A percentile compares a stretch with the other conserved stretches of the same genome.
phyloP scores from a whole-genome alignment of 2,113 vertebrate species.

The Tragelaphus imberbis region DNA sequence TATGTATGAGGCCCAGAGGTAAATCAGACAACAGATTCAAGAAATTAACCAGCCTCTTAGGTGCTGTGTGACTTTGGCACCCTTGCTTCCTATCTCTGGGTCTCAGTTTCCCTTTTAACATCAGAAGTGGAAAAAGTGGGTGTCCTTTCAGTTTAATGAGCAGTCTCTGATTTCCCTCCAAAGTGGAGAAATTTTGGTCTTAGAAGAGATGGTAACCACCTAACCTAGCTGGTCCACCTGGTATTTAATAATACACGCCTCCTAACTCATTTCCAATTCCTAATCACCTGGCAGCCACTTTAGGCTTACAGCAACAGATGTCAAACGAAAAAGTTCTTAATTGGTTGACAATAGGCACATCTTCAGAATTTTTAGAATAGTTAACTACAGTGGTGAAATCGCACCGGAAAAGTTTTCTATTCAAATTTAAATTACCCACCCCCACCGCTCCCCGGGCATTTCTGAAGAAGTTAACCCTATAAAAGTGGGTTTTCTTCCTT shows the following conservation, averaged over 20 bases:
- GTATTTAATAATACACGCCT: background rate
- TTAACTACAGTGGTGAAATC: constrained; percentile 16
- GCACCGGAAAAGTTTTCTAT: constrained; percentile 35
- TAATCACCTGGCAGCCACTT: constrained; percentile 28
- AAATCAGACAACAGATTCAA: constrained; percentile 11
- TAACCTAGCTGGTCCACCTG: background rate
- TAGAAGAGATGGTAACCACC: background rate
- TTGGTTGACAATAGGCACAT: constrained; percentile 34
- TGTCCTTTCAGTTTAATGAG: background rate
- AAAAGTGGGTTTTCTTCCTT: background rate
- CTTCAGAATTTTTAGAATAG: constrained; percentile 44
- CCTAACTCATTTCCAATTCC: background rate
- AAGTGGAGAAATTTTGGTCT: background rate
- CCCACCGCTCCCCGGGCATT: background rate
- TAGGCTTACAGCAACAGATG: constrained; percentile 48
- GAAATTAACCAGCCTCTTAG: background rate
- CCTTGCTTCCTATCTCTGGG: background rate
- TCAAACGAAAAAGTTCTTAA: constrained; percentile 54
- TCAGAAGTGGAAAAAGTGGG: background rate
- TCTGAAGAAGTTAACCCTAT: background rate
- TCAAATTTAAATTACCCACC: background rate
- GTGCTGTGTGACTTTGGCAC: background rate
- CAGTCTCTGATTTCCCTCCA: background rate
- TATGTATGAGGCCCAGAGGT: background rate
- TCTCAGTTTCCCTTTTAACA: background rate